These are phyloP conservation scores for Darevskia mixta DNA, from an alignment of 2,797 vertebrate species.

Conservation along the genomic window DNA sequence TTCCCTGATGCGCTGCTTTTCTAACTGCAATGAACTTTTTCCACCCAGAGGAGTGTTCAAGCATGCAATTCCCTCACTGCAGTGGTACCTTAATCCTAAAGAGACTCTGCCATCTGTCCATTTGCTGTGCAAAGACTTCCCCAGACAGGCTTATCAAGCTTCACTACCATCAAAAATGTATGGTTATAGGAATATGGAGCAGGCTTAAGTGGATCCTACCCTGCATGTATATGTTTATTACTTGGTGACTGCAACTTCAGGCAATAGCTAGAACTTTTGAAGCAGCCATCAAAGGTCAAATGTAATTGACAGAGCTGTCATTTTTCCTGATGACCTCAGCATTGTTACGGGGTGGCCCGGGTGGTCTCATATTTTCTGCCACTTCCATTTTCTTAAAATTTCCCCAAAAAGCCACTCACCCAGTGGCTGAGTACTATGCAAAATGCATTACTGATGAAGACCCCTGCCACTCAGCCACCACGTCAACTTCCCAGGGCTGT, in stretches of 20 bases:
- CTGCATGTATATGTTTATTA: neutral
- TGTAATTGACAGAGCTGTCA: neutral
- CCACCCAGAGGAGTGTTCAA: neutral
- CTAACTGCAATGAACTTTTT: neutral
- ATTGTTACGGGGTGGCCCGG: no score
- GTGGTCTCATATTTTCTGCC: no score
- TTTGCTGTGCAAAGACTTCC: neutral
- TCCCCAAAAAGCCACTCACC: no score
- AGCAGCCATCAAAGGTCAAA: no score
- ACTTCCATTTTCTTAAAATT: no score
- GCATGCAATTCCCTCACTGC: neutral
- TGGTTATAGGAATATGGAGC: neutral
- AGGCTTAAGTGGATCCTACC: neutral
- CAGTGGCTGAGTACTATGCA: no score
- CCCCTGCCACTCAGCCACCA: no score
- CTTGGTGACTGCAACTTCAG: neutral
- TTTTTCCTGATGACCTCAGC: neutral
- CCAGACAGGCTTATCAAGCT: neutral
- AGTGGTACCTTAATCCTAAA: neutral
- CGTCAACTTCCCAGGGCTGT: no score
- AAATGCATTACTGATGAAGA: no score
- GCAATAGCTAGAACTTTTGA: neutral
- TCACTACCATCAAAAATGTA: neutral
- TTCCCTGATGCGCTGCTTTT: neutral
- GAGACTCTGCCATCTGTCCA: neutral